A percentile compares a stretch with the other conserved stretches of the same genome.
Conservation (phyloP, 2,888 invertebrate species). For the Archaeoteleia sp. region DNA sequence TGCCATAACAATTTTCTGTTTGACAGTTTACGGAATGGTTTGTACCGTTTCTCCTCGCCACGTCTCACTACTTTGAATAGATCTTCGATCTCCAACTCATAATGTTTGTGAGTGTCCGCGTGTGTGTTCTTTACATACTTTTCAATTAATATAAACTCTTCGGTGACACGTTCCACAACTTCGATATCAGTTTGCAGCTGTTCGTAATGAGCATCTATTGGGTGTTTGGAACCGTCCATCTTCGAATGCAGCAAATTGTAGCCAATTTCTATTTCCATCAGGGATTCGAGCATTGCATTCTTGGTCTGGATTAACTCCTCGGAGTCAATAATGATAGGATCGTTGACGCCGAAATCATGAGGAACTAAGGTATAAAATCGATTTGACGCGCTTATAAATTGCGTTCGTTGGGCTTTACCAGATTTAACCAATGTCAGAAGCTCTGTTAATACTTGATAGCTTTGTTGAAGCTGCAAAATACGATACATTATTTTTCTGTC, state of each 20-base stretch:
- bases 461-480: slow-evolving; percentile 85
- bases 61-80: slow-evolving; percentile 84
- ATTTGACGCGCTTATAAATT: slow-evolving; percentile 91
- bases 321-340: slow-evolving; percentile 87
- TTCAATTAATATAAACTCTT: slow-evolving; percentile 84
- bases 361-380: slow-evolving; percentile 96
- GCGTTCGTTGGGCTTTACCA: slow-evolving; percentile 73
- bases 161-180: slow-evolving; percentile 80
- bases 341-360: slow-evolving; percentile 92
- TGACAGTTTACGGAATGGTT: slow-evolving; percentile 89
- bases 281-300: slow-evolving; percentile 90
- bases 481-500: no score
- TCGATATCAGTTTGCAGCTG: slow-evolving; percentile 89
- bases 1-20: slow-evolving; percentile 96
- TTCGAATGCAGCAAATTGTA: slow-evolving; percentile 87
- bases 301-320: slow-evolving; percentile 82
- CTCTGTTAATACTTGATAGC: slow-evolving; percentile 87
- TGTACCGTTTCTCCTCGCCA: slow-evolving; percentile 88
- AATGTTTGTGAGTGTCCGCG: slow-evolving; percentile 89
- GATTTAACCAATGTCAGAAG: slow-evolving; percentile 79
- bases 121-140: slow-evolving; percentile 94
- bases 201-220: slow-evolving; percentile 90
- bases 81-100: slow-evolving; percentile 82
- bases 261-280: slow-evolving; percentile 96
- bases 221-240: slow-evolving; percentile 76